These are phyloP conservation scores for Thera britannica DNA, from an alignment of 2,888 invertebrate genomes.

Conservation along the genomic window DNA sequence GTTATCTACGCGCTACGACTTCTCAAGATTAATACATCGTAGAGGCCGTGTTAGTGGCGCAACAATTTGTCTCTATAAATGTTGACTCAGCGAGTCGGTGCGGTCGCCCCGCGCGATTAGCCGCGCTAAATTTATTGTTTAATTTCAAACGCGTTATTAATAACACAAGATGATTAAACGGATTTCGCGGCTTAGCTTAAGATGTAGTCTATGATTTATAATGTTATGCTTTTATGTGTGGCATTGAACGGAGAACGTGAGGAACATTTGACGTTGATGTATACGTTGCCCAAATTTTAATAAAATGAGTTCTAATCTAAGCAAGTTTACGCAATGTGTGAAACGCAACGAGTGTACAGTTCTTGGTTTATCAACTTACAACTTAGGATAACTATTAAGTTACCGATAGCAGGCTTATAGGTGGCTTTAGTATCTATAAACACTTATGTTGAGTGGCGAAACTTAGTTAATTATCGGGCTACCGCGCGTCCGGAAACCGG, in stretches of 20 bases:
- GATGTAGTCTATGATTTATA: conserved; percentile 78
- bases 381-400: conserved; percentile 12
- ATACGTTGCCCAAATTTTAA: conserved; percentile 16
- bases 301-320: not conserved
- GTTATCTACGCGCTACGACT: conserved; percentile 48
- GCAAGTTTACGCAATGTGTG: conserved; percentile 5
- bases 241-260: conserved; percentile 48
- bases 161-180: conserved; percentile 82
- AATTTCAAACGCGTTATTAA: conserved; percentile 84
- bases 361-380: conserved; percentile 8
- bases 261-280: conserved; percentile 32
- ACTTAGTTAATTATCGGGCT: conserved; percentile 79
- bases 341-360: not conserved
- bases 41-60: conserved; percentile 77
- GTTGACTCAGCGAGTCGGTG: conserved; percentile 79
- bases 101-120: conserved; percentile 81
- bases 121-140: conserved; percentile 83
- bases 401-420: conserved; percentile 39
- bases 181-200: conserved; percentile 75
- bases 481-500: conserved; percentile 80
- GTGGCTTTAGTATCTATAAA: conserved; percentile 41
- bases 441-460: conserved; percentile 57
- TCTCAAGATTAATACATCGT: conserved; percentile 81
- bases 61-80: conserved; percentile 85
- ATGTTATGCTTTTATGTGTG: conserved; percentile 63